Evolutionary conservation across 2,113 vertebrate species (phyloP).

Genomic region (Poicephalus meyeri): DNA sequence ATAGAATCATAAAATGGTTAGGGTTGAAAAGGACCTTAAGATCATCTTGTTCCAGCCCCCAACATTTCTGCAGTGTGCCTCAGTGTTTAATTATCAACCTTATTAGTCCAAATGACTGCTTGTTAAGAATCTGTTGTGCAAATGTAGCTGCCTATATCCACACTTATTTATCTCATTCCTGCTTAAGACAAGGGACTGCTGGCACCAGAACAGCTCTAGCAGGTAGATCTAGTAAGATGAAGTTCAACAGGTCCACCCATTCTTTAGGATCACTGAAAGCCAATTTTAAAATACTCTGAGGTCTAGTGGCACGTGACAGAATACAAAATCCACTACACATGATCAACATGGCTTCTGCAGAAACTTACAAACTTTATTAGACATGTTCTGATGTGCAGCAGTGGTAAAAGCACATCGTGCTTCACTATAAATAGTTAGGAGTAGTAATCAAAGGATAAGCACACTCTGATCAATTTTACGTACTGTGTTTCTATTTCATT

Average conservation of each 20-base stretch:
- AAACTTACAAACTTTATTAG: neutral
- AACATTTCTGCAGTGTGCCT: neutral
- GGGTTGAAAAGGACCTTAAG: neutral
- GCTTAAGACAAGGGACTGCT: neutral
- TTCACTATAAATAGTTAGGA: neutral
- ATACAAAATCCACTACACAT: neutral
- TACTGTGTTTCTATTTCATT: neutral
- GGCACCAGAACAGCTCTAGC: neutral
- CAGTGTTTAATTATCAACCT: neutral
- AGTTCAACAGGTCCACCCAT: neutral
- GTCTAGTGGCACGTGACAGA: neutral
- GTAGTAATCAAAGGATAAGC: neutral
- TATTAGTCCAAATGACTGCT: neutral
- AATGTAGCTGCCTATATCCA: neutral
- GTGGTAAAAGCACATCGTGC: neutral
- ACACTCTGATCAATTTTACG: neutral
- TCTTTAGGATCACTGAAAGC: neutral
- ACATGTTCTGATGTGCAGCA: neutral
- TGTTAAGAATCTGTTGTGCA: neutral
- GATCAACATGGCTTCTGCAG: neutral
- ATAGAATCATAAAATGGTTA: neutral
- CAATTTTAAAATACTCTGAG: neutral
- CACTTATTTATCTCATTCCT: neutral
- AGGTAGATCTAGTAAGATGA: neutral
- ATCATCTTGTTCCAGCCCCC: neutral